Percentiles rank a stretch among this genome's conserved stretches.
Evolutionary conservation across 1,140 invertebrate genomes (phyloP).

Genomic region (Drosophila repleta): DNA sequence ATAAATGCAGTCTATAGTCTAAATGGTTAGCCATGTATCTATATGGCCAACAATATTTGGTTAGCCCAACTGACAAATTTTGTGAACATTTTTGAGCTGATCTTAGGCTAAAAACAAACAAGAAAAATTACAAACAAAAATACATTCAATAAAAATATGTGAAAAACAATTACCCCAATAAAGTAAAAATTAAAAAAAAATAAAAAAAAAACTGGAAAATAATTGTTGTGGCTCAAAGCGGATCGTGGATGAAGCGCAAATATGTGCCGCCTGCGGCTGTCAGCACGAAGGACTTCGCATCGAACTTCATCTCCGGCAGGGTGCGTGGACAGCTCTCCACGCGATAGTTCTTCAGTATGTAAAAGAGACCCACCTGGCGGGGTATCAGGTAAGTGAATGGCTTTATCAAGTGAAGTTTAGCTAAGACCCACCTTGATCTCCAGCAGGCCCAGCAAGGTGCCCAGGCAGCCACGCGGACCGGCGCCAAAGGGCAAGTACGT

Average conservation of each 20-base stretch:
- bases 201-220: no score
- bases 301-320: constrained; percentile 83
- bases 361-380: constrained; percentile 85
- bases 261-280: constrained; percentile 79
- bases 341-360: constrained; percentile 85
- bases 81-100: constrained; percentile 68
- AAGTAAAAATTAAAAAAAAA: constrained; percentile 38
- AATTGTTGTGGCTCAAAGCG: constrained; percentile 3
- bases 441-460: constrained; percentile 87
- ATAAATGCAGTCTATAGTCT: constrained; percentile 11
- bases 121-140: constrained; percentile 41
- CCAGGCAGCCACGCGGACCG: constrained; percentile 85
- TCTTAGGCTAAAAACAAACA: constrained; percentile 33
- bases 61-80: constrained; percentile 48
- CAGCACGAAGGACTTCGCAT: constrained; percentile 68
- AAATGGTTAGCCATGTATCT: constrained; percentile 14
- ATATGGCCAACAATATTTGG: constrained; percentile 42
- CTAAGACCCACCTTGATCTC: constrained; percentile 85
- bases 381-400: neutral
- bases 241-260: constrained; percentile 51
- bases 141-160: constrained; percentile 46
- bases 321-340: constrained; percentile 73
- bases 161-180: constrained; percentile 70
- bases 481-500: constrained; percentile 84
- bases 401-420: neutral